These are phyloP conservation scores for Merops nubicus DNA, from an alignment of 2,113 vertebrate species.

Conservation along the genomic window DNA sequence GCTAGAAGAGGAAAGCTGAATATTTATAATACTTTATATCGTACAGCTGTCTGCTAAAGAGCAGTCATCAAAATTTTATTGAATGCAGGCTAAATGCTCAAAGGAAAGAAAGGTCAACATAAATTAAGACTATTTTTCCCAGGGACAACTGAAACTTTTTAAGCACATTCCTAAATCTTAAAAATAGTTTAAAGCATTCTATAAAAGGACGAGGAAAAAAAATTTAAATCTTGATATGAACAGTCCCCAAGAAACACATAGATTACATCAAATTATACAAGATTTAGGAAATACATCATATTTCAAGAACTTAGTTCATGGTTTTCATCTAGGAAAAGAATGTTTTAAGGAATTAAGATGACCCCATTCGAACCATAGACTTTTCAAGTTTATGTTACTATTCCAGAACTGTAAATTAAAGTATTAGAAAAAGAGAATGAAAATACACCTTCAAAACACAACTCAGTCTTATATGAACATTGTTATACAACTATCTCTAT, in stretches of 20 bases:
- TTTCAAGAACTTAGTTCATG: not conserved
- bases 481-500: not conserved
- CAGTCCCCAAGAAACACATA: not conserved
- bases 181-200: constrained; percentile 48
- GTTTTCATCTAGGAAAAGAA: constrained; percentile 7
- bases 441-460: not conserved
- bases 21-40: constrained; percentile 86
- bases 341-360: constrained; percentile 27
- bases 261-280: constrained; percentile 17
- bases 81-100: constrained; percentile 78
- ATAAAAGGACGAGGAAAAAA: not conserved
- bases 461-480: not conserved
- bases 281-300: constrained; percentile 13
- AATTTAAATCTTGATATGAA: not conserved
- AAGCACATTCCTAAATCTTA: constrained; percentile 66
- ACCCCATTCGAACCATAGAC: not conserved
- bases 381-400: not conserved
- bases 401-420: constrained; percentile 9
- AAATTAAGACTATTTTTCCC: constrained; percentile 80
- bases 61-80: constrained; percentile 86
- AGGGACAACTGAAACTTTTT: constrained; percentile 71
- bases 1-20: constrained; percentile 78
- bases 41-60: constrained; percentile 85
- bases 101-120: constrained; percentile 83
- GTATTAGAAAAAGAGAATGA: not conserved